Percentiles rank a stretch among this genome's conserved stretches.
These are phyloP conservation scores for Panthera uncia DNA, from an alignment of 2,113 vertebrate species.

Conservation along the genomic window DNA sequence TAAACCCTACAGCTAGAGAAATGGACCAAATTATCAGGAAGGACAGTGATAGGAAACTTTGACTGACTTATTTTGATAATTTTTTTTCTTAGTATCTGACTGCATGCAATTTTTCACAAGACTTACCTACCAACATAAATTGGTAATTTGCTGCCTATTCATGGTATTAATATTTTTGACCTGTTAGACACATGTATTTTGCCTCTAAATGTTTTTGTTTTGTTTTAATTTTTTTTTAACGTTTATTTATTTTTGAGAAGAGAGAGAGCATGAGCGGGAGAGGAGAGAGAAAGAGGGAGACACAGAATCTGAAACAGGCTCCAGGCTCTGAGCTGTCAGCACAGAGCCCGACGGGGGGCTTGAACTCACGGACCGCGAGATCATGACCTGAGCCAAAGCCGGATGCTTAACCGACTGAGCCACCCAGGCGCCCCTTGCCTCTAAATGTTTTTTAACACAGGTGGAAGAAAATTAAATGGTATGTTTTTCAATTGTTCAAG, in stretches of 20 bases:
- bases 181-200: neutral
- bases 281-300: no score
- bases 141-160: neutral
- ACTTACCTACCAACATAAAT: neutral
- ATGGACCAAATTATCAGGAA: neutral
- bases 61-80: constrained; percentile 17
- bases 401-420: no score
- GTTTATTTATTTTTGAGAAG: no score
- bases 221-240: neutral
- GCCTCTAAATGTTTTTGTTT: neutral
- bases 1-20: neutral
- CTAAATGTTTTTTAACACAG: neutral
- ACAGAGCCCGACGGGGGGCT: no score
- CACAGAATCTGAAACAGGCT: no score
- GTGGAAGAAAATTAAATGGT: neutral
- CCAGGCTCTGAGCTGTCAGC: no score
- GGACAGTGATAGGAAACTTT: neutral
- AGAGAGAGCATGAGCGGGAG: no score
- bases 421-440: neutral
- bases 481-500: neutral
- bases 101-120: constrained; percentile 16
- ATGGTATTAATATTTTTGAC: neutral
- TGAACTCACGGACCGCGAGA: no score
- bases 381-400: no score
- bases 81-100: constrained; percentile 10